Evolutionary conservation across 2,113 vertebrate genomes (phyloP).

Genomic region (Romanogobio albipinnatus): DNA sequence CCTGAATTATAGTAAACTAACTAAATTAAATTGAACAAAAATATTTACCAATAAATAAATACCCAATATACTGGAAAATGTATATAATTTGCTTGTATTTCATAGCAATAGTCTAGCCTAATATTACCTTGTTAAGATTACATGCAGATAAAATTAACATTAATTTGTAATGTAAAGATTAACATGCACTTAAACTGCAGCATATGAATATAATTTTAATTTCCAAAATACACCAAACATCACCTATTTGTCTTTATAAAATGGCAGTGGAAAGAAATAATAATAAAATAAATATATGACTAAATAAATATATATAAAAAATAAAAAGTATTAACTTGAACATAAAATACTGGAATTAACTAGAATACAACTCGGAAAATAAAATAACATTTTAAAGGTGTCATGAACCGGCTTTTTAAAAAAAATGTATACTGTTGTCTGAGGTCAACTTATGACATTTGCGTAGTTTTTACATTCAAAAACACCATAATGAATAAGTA

Average conservation of each 20-base stretch:
- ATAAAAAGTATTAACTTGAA: not conserved
- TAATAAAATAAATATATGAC: not conserved
- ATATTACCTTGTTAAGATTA: not conserved
- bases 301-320: not conserved
- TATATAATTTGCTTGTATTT: not conserved
- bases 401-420: no score
- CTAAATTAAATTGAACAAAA: not conserved
- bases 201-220: not conserved
- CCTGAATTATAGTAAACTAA: not conserved
- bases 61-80: not conserved
- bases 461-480: no score
- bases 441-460: no score
- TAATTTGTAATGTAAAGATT: not conserved
- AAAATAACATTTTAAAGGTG: not conserved
- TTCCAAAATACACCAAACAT: not conserved
- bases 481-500: no score
- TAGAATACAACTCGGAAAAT: not conserved
- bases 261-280: not conserved
- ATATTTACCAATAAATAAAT: not conserved
- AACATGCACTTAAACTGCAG: not conserved
- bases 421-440: no score
- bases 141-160: not conserved
- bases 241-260: not conserved
- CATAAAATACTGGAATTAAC: not conserved
- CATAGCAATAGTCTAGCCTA: not conserved